Base-by-base conservation (phyloP, 53 echinoderm and acorn worm species). In the Holothuria scabra region DNA sequence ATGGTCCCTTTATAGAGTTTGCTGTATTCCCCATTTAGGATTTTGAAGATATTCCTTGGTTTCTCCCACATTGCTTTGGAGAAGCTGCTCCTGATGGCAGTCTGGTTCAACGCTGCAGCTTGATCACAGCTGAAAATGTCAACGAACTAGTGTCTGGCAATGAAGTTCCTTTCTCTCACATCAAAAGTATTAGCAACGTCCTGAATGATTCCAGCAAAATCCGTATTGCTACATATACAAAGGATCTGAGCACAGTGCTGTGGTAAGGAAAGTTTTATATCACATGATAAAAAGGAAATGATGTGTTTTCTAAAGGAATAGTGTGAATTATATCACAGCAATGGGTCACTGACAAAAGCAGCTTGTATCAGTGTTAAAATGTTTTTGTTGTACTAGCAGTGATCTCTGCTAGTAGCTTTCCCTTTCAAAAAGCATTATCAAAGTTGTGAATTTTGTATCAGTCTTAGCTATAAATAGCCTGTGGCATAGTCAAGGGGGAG, bases 11-110 rank as follows among this genome's bases (percentile, higher is more conserved):
- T 1, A 16, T 14, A 16, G 5, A 23, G 66, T 69, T 57, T 26
- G n/a, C n/a, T n/a, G n/a, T n/a, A n/a, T 24, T 56, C 26, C 41
- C 64, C 33, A 76, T 66, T 80, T 55, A 97, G 97, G 97, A 97
- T 79, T 97, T 97, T 66, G 74, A 83, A 22, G 62, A 60, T 20
- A 46, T 87, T 38, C 91, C 91, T 0, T 96, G 96, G 96, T 96
- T 96, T 81, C 84, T 96, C 59, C 70, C 93, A 19, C 84, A 78
- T 86, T 96, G 96, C 83, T 93, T 89, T 85, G 96, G 93, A 29
- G 88, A 89, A 56, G 31, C 87, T 10, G 93, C 96, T 7, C 96
- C 96, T 2, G 68, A 65, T 11, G 85, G 75, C 1, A 89, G 89
- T 18, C 55, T 93, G 85, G 96, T 93, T 18, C 52, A 76, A 14